Conservation (phyloP, 2,888 invertebrate species). For the Arctia plantaginis region DNA sequence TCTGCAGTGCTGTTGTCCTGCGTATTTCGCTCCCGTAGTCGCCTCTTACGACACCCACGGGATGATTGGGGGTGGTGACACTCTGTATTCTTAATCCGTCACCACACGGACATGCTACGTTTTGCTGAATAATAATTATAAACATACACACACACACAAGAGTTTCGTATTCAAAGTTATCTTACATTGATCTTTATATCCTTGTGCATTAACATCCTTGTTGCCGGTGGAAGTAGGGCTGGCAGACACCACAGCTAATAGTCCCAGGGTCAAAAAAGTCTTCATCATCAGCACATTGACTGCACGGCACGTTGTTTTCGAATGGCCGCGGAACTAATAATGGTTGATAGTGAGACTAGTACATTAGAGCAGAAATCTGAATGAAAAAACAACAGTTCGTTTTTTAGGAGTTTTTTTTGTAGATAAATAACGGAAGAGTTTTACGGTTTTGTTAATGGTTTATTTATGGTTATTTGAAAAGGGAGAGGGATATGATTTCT, state of each 20-base stretch:
- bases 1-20: no score
- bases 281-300: slow-evolving; percentile 16
- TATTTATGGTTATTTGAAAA: neutral
- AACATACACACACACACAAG: neutral
- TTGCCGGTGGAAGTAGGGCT: slow-evolving; percentile 4
- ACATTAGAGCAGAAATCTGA: slow-evolving; percentile 9
- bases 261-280: neutral
- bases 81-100: no score
- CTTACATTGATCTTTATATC: slow-evolving; percentile 28
- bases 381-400: slow-evolving; percentile 2
- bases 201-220: slow-evolving; percentile 10
- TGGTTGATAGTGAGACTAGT: neutral
- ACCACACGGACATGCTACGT: no score
- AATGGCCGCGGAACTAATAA: neutral
- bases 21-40: no score
- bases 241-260: slow-evolving; percentile 12
- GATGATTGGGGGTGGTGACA: no score
- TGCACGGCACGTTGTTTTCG: slow-evolving; percentile 2
- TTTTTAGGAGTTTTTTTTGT: neutral
- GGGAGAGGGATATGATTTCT: neutral
- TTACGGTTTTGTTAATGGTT: neutral
- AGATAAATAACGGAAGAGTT: neutral
- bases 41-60: no score
- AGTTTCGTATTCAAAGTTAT: neutral
- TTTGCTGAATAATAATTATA: no score